A percentile compares a stretch with the other conserved stretches of the same genome.
Evolutionary conservation across 2,888 invertebrate genomes (phyloP).

Genomic region (Drosophila nr. fundita): DNA sequence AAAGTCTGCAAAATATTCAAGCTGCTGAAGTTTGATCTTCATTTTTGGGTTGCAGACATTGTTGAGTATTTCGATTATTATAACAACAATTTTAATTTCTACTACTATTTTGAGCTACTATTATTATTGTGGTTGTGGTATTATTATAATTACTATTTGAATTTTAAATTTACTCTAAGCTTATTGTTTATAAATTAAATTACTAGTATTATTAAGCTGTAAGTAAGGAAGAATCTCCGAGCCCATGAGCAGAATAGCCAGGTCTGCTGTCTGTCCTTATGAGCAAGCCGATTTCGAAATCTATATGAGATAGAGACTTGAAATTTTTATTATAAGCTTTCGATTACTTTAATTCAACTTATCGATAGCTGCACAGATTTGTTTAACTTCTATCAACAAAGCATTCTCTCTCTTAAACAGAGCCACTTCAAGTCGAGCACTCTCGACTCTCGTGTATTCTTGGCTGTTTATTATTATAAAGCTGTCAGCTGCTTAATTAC

Average conservation of each 20-base stretch:
- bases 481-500: conserved; percentile 3
- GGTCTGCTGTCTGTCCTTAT: not conserved
- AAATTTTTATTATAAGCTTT: not conserved
- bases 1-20: not conserved
- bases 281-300: not conserved
- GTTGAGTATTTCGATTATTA: not conserved
- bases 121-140: not conserved
- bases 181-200: too few relatives aligned
- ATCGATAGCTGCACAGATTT: not conserved
- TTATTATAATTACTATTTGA: not conserved
- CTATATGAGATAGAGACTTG: not conserved
- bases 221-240: not conserved
- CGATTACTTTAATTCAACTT: not conserved
- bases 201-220: too few relatives aligned
- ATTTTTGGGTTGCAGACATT: not conserved
- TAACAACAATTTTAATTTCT: not conserved
- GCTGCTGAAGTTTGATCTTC: not conserved
- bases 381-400: not conserved
- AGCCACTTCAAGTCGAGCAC: not conserved
- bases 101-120: not conserved
- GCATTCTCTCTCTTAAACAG: not conserved
- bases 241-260: not conserved
- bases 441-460: not conserved
- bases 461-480: not conserved
- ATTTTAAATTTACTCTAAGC: not conserved